These are phyloP conservation scores for Dolichallabes microphthalmus DNA, from an alignment of 2,113 vertebrate species.

Conservation along the genomic window DNA sequence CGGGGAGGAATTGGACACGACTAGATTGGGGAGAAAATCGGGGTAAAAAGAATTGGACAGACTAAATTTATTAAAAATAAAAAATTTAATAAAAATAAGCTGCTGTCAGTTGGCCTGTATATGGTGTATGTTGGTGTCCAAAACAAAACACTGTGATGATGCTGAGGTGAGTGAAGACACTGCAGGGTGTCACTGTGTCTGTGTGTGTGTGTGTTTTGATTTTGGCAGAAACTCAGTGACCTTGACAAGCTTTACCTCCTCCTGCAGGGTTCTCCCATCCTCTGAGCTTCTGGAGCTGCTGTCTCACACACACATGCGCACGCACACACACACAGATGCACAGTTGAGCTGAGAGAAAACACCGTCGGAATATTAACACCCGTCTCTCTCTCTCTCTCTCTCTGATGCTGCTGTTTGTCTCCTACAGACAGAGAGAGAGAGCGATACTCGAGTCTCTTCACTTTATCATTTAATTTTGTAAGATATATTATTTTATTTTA, in stretches of 20 bases:
- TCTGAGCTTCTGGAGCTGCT: conserved; percentile 23
- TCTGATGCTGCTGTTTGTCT: conserved; percentile 1
- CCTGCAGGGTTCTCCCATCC: conserved; percentile 45
- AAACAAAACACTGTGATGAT: neutral
- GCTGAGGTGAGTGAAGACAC: conserved; percentile 8
- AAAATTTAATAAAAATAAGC: no score
- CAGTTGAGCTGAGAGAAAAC: conserved; percentile 11
- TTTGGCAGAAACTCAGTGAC: conserved; percentile 42
- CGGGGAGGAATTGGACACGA: no score
- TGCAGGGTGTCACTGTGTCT: neutral
- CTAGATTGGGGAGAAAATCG: no score
- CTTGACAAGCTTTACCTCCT: conserved; percentile 51
- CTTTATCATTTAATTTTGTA: neutral
- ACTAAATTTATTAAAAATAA: no score
- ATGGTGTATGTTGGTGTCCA: neutral
- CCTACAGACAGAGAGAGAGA: neutral
- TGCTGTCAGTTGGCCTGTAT: neutral
- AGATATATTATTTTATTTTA: neutral
- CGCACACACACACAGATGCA: conserved; percentile 5
- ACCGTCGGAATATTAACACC: conserved; percentile 44
- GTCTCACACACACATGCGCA: conserved; percentile 11
- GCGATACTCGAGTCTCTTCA: neutral
- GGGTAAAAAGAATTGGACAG: no score
- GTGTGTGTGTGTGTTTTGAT: neutral
- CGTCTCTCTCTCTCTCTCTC: neutral